phyloP scores from a whole-genome alignment of 2,888 invertebrate species.

The Emmelina monodactyla region DNA sequence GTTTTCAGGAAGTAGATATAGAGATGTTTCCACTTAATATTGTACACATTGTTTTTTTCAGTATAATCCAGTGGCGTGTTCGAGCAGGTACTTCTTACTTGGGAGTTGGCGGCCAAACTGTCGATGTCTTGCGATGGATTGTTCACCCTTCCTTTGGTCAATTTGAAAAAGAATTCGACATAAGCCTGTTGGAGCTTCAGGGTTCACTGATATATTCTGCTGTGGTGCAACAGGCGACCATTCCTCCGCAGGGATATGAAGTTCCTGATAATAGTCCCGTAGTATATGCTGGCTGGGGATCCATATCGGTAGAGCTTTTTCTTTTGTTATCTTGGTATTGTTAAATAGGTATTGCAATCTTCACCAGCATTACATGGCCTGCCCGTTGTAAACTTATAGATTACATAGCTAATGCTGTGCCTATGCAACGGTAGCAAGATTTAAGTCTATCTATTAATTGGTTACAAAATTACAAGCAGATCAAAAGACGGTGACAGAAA shows the following conservation, averaged over 20 bases:
- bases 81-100: neutral
- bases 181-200: neutral
- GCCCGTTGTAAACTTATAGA: too few species aligned
- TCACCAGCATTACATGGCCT: too few species aligned
- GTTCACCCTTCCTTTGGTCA: neutral
- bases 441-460: too few species aligned
- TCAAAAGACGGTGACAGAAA: too few species aligned
- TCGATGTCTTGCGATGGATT: neutral
- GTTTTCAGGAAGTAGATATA: too few species aligned
- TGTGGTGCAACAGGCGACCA: slow-evolving; percentile 9
- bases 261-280: slow-evolving; percentile 14
- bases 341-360: too few species aligned
- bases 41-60: too few species aligned
- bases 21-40: too few species aligned
- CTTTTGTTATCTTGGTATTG: too few species aligned
- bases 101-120: neutral
- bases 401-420: too few species aligned
- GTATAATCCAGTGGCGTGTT: neutral
- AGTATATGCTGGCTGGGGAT: slow-evolving; percentile 17
- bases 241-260: slow-evolving; percentile 15
- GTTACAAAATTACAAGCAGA: too few species aligned
- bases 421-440: too few species aligned
- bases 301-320: slow-evolving; percentile 15
- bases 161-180: neutral
- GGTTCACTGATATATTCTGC: neutral